Evolutionary conservation across 35 echinoderm and acorn worm genomes (phyloP).

Genomic region (Nesometra sesokonis): DNA sequence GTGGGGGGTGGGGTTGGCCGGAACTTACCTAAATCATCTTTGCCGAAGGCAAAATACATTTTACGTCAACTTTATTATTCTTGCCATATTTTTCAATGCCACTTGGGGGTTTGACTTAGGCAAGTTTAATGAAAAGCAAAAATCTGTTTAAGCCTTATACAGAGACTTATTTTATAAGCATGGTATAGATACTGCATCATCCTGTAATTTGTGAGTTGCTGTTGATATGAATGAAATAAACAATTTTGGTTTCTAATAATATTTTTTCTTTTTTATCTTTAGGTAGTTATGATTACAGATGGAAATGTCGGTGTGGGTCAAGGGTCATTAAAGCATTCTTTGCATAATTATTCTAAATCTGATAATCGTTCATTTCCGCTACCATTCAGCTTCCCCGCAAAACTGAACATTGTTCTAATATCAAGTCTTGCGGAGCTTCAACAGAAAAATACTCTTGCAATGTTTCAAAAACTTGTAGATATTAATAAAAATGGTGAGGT

Average conservation of each 20-base stretch:
- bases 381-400: slow-evolving; percentile 60
- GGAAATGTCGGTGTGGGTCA: slow-evolving; percentile 68
- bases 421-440: slow-evolving; percentile 40
- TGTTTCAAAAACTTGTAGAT: slow-evolving; percentile 64
- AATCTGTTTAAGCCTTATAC: no score
- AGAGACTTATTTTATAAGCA: no score
- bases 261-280: not conserved
- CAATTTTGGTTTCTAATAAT: not conserved
- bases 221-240: not conserved
- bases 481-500: slow-evolving; percentile 48
- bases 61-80: no score
- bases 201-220: not conserved
- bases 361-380: slow-evolving; percentile 27
- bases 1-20: no score
- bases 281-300: slow-evolving; percentile 83
- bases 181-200: not conserved
- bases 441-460: slow-evolving; percentile 16
- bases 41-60: no score
- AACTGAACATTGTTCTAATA: slow-evolving; percentile 57
- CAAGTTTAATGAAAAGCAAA: no score
- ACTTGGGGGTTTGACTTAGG: no score
- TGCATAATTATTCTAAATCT: slow-evolving; percentile 5
- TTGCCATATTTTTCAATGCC: no score
- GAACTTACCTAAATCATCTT: no score
- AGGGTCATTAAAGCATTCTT: slow-evolving; percentile 60